Percentiles rank a stretch among this genome's conserved stretches.
Conservation (phyloP, 2,888 invertebrate species). For the Pachycephus smyrnensis region DNA sequence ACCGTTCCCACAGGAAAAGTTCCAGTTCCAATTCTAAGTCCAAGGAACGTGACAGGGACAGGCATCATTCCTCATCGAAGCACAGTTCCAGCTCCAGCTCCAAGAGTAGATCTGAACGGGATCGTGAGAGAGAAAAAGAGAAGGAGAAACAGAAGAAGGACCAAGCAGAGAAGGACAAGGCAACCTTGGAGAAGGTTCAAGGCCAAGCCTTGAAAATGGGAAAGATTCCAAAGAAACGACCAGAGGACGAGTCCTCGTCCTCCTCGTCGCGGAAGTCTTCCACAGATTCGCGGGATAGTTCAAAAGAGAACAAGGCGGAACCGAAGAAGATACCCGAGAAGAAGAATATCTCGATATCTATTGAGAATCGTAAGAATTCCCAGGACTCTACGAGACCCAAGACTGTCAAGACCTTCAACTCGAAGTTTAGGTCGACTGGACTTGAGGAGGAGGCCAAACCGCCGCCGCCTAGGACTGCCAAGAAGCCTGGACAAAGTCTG, state of each 20-base stretch:
- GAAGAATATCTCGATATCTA: slow-evolving; percentile 84
- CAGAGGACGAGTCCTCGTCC: slow-evolving; percentile 64
- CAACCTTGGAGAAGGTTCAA: slow-evolving; percentile 75
- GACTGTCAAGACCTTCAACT: slow-evolving; percentile 92
- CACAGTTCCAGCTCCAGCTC: slow-evolving; percentile 41
- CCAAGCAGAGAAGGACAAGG: slow-evolving; percentile 77
- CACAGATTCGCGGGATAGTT: slow-evolving; percentile 60
- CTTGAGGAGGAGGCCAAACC: slow-evolving; percentile 88
- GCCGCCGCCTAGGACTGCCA: slow-evolving; percentile 80
- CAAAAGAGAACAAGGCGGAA: slow-evolving; percentile 62
- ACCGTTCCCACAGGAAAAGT: slow-evolving; percentile 46
- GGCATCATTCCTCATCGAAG: neutral
- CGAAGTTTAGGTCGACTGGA: slow-evolving; percentile 92
- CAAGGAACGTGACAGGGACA: neutral
- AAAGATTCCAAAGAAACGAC: slow-evolving; percentile 81
- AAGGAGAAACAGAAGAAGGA: slow-evolving; percentile 67
- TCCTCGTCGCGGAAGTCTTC: slow-evolving; percentile 49
- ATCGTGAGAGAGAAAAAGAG: slow-evolving; percentile 66
- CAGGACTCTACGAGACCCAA: slow-evolving; percentile 81
- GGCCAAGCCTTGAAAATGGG: slow-evolving; percentile 80
- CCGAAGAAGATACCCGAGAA: slow-evolving; percentile 67
- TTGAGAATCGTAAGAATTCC: slow-evolving; percentile 78
- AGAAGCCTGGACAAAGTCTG: slow-evolving; percentile 64
- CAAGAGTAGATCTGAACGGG: slow-evolving; percentile 55
- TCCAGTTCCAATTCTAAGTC: slow-evolving; percentile 39